These are phyloP conservation scores for Coluber constrictor DNA, from an alignment of 2,797 vertebrate genomes.

Conservation along the genomic window DNA sequence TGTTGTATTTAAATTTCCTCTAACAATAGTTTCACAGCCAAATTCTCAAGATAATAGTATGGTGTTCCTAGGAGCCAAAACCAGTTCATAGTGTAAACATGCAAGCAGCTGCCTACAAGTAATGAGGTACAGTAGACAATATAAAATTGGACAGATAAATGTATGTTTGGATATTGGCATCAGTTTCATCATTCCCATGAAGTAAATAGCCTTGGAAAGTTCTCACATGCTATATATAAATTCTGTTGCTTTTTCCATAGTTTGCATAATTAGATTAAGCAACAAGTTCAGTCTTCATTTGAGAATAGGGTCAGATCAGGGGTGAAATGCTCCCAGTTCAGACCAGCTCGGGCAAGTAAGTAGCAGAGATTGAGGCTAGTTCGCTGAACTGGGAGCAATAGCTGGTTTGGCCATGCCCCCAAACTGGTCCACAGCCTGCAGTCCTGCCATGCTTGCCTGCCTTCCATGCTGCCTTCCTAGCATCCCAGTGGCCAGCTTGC, in stretches of 20 bases:
- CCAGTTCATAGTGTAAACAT: not conserved
- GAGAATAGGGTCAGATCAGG: not conserved
- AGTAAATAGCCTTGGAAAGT: conserved; percentile 5
- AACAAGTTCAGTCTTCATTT: not conserved
- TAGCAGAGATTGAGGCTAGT: too few species aligned
- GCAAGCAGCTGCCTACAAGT: not conserved
- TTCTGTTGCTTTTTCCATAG: not conserved
- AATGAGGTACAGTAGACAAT: not conserved
- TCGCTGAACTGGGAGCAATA: too few species aligned
- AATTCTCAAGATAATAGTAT: not conserved
- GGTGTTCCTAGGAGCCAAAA: not conserved
- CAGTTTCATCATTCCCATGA: not conserved
- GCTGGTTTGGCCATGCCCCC: too few species aligned
- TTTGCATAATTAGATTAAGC: conserved; percentile 5
- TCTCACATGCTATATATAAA: not conserved
- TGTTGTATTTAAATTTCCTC: not conserved
- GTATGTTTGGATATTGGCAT: not conserved
- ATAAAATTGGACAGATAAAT: not conserved
- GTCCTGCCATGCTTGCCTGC: too few species aligned
- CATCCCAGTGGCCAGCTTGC: too few species aligned
- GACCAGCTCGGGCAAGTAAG: too few species aligned
- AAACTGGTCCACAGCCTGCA: too few species aligned
- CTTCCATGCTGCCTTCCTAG: too few species aligned
- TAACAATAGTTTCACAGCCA: not conserved
- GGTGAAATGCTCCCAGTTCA: too few species aligned